Conservation (phyloP, 2,888 invertebrate genomes). For the Microctonus hyperodae region DNA sequence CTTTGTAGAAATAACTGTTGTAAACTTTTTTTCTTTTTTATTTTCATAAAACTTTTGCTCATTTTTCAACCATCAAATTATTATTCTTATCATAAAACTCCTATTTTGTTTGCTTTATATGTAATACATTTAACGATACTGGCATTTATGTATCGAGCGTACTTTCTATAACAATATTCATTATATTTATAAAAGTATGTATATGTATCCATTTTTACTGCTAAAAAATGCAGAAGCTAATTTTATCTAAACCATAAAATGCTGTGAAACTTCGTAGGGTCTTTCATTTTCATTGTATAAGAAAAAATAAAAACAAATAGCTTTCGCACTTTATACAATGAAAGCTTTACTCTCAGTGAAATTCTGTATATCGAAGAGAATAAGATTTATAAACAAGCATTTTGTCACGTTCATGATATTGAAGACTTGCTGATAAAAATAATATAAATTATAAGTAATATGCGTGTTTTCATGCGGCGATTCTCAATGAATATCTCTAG, state of each 20-base stretch:
- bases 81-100: not conserved
- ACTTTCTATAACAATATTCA: not conserved
- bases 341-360: not conserved
- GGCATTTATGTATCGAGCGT: not conserved
- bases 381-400: not conserved
- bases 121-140: not conserved
- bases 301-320: not conserved
- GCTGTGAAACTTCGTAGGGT: not conserved
- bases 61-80: not conserved
- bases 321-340: not conserved
- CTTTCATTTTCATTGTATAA: not conserved
- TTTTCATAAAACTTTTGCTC: not conserved
- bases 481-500: no score
- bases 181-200: no score
- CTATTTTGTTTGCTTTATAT: not conserved
- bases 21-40: not conserved
- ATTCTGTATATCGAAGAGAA: not conserved
- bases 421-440: not conserved
- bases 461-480: no score
- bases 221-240: not conserved
- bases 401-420: not conserved
- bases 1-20: not conserved
- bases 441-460: not conserved
- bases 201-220: not conserved
- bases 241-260: not conserved